A percentile compares a stretch with the other conserved stretches of the same genome.
Conservation (phyloP, 2,888 invertebrate species). For the Neoascia interrupta region DNA sequence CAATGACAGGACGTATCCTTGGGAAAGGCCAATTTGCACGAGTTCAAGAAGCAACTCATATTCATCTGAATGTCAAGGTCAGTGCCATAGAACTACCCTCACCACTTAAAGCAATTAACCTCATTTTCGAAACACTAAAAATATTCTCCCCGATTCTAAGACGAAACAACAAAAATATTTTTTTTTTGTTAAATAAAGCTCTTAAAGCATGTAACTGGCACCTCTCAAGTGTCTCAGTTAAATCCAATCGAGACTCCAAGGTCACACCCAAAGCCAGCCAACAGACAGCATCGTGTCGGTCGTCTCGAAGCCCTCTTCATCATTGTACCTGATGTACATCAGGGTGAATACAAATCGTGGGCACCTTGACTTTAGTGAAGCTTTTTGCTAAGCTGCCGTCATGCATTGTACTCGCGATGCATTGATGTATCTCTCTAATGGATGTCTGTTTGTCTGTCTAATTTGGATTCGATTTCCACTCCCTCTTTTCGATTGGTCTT, state of each 20-base stretch:
- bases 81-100: constrained; percentile 63
- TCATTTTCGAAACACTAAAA: too few relatives aligned
- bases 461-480: constrained; percentile 53
- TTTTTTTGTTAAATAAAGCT: constrained; percentile 28
- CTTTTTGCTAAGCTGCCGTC: too few relatives aligned
- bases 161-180: too few relatives aligned
- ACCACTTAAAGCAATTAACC: constrained; percentile 33
- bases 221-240: constrained; percentile 62
- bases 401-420: neutral
- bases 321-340: neutral
- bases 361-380: constrained; percentile 66
- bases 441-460: constrained; percentile 14
- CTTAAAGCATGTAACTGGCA: constrained; percentile 40
- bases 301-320: constrained; percentile 29
- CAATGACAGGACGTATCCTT: constrained; percentile 85
- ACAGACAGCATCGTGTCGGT: neutral
- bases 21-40: constrained; percentile 89
- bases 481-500: constrained; percentile 56
- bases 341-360: too few relatives aligned
- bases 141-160: too few relatives aligned
- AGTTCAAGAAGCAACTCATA: constrained; percentile 87
- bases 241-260: constrained; percentile 63
- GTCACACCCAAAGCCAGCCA: constrained; percentile 29
- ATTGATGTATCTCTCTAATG: too few relatives aligned
- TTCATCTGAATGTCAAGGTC: constrained; percentile 85